Evolutionary conservation across 2,888 invertebrate species (phyloP).

Genomic region (Synergus umbraculus): DNA sequence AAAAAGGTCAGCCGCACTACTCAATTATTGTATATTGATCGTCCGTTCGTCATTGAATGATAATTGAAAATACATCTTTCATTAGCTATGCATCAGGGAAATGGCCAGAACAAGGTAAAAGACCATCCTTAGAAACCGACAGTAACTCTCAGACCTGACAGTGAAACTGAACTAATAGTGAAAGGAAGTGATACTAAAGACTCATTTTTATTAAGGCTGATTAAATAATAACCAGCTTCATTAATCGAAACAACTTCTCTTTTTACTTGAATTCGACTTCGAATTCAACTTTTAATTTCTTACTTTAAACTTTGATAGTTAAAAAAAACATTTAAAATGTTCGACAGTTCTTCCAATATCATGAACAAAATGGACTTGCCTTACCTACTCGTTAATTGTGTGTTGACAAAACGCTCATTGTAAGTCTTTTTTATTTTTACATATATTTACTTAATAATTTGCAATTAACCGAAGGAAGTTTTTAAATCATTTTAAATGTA

Average conservation of each 20-base stretch:
- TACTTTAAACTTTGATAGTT: not conserved
- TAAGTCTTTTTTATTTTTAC: not conserved
- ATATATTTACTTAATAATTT: not conserved
- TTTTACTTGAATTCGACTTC: not conserved
- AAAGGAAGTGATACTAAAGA: conserved; percentile 17
- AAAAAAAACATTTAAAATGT: not conserved
- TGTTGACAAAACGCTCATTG: conserved; percentile 21
- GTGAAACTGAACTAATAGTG: conserved; percentile 12
- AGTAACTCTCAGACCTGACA: conserved; percentile 29
- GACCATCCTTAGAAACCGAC: conserved; percentile 9
- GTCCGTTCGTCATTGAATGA: not conserved
- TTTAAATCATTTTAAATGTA: not conserved
- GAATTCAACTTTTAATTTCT: not conserved
- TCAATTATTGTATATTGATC: not conserved
- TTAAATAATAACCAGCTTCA: not conserved
- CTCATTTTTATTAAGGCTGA: not conserved
- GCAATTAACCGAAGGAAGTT: not conserved
- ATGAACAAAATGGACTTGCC: conserved; percentile 25
- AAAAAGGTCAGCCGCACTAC: too few species aligned
- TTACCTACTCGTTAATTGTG: conserved; percentile 15
- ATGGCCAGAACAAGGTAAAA: conserved; percentile 12
- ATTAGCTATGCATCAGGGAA: conserved; percentile 29
- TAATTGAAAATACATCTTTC: conserved; percentile 17
- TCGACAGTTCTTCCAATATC: not conserved
- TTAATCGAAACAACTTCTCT: not conserved